Base-by-base conservation (phyloP, 2,888 invertebrate species). In the Eupelmus urozonus region DNA sequence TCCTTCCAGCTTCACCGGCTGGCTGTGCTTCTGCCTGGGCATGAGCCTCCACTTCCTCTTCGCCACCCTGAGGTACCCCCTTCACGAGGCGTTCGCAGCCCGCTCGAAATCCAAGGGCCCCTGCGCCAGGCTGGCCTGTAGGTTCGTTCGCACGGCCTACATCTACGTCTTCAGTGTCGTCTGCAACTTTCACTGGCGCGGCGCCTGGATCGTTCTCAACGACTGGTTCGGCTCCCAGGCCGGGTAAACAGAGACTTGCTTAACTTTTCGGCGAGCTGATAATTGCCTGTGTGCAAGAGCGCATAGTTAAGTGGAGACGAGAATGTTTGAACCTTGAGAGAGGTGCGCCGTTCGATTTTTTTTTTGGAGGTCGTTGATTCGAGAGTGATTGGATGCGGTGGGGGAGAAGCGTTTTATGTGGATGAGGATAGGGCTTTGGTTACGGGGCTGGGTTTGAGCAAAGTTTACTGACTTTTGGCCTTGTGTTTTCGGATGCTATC, bases 11-110 rank as follows among this genome's bases (percentile, higher is more conserved):
- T 91, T 92, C 84, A 93, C 94, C 0, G 88, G 83, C n/a, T 85
- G 86, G 85, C 73, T 79, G 40, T 84, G 84, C 60, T 92, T 91
- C 81, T 71, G 92, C 0, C 84, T 92, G 45, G 93, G 94, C 0
- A 89, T 91, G 3, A 81, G 90, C 0, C 85, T 93, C 34, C 93
- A 93, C 82, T 84, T 91, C 9, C 87, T 90, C n/a, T 93, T 94
- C 79, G 91, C 93, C 0, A 84, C 92, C 5, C 45, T 80, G 5
- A 82, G 81, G 45, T 59, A 83, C 16, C 66, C 63, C 0, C 76
- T 87, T 20, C 86, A 87, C 62, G 55, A 67, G 0, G 63, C 51
- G 5, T 83, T 85, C 53, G 84, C 79, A 9, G 77, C 80, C 7
- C 25, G n/a, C 0, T 9, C 20, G 2, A 25, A 80, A 27, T 29